A percentile compares a stretch with the other conserved stretches of the same genome.
Conservation (phyloP, 2,888 invertebrate genomes). For the Drosophila kuntzei region DNA sequence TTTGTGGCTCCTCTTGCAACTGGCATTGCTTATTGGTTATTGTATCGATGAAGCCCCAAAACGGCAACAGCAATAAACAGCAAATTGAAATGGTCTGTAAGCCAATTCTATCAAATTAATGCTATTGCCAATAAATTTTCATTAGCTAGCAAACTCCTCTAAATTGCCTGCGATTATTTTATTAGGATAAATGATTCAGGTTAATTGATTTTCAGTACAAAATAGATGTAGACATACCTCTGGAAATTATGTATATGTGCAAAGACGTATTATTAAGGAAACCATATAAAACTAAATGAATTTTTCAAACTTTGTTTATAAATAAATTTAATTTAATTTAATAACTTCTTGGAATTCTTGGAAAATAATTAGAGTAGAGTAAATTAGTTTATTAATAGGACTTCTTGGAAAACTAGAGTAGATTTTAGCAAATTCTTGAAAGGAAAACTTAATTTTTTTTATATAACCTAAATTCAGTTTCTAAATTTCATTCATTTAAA, state of each 20-base stretch:
- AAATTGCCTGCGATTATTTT: conserved; percentile 8
- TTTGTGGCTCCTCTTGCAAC: conserved; percentile 25
- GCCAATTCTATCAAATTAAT: conserved; percentile 15
- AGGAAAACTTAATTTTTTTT: no score
- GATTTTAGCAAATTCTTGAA: no score
- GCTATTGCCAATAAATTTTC: conserved; percentile 20
- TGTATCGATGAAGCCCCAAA: conserved; percentile 38
- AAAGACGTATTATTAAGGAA: neutral
- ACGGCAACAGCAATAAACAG: conserved; percentile 19
- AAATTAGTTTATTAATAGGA: no score
- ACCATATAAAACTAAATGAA: no score
- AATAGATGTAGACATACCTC: neutral
- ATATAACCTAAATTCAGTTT: no score
- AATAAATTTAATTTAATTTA: no score
- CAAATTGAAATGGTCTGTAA: conserved; percentile 33
- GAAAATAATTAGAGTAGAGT: no score
- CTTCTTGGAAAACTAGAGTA: no score
- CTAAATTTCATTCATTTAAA: neutral
- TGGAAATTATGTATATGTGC: neutral
- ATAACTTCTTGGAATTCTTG: no score
- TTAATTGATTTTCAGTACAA: conserved; percentile 16
- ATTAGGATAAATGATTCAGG: neutral
- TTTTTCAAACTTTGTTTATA: neutral
- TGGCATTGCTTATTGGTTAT: conserved; percentile 25
- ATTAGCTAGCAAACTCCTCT: conserved; percentile 1